Base-by-base conservation (phyloP, 2,888 invertebrate species). In the Clitarchus hookeri region DNA sequence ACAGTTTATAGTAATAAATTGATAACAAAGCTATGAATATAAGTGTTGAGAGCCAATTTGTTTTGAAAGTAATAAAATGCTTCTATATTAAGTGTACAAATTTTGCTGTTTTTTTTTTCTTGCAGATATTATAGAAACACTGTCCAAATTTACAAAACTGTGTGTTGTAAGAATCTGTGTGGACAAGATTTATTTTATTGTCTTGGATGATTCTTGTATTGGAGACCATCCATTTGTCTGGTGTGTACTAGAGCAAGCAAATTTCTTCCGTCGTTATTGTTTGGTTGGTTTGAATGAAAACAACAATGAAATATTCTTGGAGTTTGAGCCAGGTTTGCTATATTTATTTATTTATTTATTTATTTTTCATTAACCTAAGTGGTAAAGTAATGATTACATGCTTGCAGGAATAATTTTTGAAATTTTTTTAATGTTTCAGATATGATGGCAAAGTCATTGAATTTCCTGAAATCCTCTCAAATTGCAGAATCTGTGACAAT, bases 361-460 rank as follows among this genome's bases (percentile, higher is more conserved):
- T 36, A 3, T 36, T 36, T 36, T 36, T 4, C 36, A 36, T 36
- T 36, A 36, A 36, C 36, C 36, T 36, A 36, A 36, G 36, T 36
- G 36, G 36, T 36, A 36, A 36, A 36, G 36, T 36, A 36, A 36
- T 36, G 36, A 36, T 36, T 36, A 36, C 36, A 36, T 36, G 36
- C 4, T 3, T 36, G 36, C 1, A 36, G 36, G 36, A 36, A 36
- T 36, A 36, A 36, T 36, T 3, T 4, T 82, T 82, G n/a, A 36
- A 13, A 82, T 82, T 82, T 82, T 82, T 82, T 82, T 25, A 26
- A 13, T n/a, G 12, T 82, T 82, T 8, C 82, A 82, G 82, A 82
- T 82, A 82, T 82, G 82, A 82, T 82, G 82, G 26, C 82, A 82
- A 82, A 82, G 44, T 82, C 82, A 82, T 23, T 82, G 27, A 82